Conservation (phyloP, 2,113 vertebrate genomes). For the Glaucidium brasilianum region DNA sequence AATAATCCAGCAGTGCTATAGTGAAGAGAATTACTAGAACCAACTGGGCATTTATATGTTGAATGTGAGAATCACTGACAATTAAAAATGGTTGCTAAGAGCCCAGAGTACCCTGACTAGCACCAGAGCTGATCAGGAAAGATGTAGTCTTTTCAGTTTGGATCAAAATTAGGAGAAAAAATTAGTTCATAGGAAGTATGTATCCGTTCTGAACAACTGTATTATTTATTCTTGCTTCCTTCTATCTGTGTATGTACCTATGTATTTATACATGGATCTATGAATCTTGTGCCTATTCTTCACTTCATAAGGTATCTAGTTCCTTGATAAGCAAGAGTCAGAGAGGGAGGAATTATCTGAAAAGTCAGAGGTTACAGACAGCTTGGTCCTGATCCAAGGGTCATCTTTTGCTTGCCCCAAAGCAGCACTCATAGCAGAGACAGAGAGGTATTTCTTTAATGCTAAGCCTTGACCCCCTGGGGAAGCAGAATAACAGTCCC, state of each 20-base stretch:
- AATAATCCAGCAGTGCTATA: neutral
- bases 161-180: neutral
- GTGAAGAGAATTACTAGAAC: neutral
- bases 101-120: accelerated
- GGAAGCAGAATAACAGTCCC: neutral
- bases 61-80: neutral
- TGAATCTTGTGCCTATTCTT: neutral
- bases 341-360: neutral
- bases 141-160: neutral
- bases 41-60: neutral
- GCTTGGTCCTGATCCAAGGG: neutral
- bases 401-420: neutral
- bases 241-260: accelerated
- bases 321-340: neutral
- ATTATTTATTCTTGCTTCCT: neutral
- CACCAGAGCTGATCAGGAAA: neutral
- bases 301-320: neutral
- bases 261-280: neutral
- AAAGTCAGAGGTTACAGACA: neutral
- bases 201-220: neutral
- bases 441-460: neutral
- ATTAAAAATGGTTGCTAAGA: neutral
- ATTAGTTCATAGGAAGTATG: neutral
- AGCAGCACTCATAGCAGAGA: neutral
- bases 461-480: neutral